Evolutionary conservation across 2,797 vertebrate species (phyloP).

Genomic region (Takifugu ocellatus): DNA sequence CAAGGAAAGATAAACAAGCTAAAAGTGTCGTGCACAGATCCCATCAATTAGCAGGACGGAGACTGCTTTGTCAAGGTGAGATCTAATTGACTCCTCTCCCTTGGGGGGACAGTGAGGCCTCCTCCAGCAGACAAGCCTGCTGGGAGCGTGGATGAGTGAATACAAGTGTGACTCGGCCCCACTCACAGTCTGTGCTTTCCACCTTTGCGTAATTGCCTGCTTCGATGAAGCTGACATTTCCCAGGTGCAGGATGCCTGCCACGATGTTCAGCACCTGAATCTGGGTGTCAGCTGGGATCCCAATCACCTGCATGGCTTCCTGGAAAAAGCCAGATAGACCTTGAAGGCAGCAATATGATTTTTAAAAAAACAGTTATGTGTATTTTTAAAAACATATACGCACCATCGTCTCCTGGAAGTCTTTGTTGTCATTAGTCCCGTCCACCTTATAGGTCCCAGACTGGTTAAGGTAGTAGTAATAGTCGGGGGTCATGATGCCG

Average conservation of each 20-base stretch:
- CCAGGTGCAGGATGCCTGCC: constrained; percentile 91
- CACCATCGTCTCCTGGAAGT: constrained; percentile 90
- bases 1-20: constrained; percentile 30
- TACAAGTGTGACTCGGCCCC: constrained; percentile 2
- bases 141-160: not conserved
- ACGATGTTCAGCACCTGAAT: constrained; percentile 88
- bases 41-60: constrained; percentile 28
- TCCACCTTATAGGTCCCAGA: constrained; percentile 94
- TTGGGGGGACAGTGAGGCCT: not conserved
- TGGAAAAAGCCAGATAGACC: constrained; percentile 43
- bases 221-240: constrained; percentile 91
- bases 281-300: constrained; percentile 81
- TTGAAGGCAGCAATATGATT: no score
- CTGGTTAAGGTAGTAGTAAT: constrained; percentile 96
- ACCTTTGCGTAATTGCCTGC: constrained; percentile 90
- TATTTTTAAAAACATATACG: not conserved
- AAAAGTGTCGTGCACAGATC: constrained; percentile 4
- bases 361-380: not conserved
- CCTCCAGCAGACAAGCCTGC: not conserved
- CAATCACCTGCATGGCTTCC: constrained; percentile 95
- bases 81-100: constrained; percentile 26
- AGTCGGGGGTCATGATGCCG: constrained; percentile 90
- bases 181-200: constrained; percentile 91
- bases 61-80: constrained; percentile 12
- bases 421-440: constrained; percentile 86